Evolutionary conservation across 2,888 invertebrate genomes (phyloP).

Genomic region (Zaprionus bogoriensis): DNA sequence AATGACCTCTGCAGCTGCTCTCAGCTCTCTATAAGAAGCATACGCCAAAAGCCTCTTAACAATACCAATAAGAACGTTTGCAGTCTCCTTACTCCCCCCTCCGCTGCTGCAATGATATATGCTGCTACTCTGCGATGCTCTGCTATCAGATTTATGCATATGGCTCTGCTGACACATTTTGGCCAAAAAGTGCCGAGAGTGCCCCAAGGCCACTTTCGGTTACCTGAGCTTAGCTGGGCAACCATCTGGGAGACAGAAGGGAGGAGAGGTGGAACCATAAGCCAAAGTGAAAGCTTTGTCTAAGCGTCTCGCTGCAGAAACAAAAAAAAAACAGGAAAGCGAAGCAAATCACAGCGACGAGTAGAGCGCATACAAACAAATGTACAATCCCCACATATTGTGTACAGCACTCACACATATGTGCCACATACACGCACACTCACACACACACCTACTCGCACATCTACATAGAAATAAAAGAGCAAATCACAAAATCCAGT

Average conservation of each 20-base stretch:
- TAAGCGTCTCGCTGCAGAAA: conserved; percentile 35
- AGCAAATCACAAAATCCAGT: conserved; percentile 73
- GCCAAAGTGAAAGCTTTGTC: conserved; percentile 54
- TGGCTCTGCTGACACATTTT: conserved; percentile 25
- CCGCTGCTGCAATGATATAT: neutral
- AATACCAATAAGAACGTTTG: no score
- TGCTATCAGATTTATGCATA: conserved; percentile 20
- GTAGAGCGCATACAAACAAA: neutral
- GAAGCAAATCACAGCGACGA: conserved; percentile 14
- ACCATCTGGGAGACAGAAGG: no score
- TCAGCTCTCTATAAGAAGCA: no score
- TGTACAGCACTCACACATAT: conserved; percentile 3
- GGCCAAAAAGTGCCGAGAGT: conserved; percentile 13
- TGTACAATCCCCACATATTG: conserved; percentile 1
- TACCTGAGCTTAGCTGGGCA: conserved; percentile 35
- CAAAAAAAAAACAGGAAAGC: neutral
- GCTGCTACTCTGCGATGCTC: neutral
- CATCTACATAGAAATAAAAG: no score
- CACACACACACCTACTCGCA: conserved; percentile 26
- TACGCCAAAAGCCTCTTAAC: no score
- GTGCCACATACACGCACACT: conserved; percentile 9
- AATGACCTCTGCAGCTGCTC: no score
- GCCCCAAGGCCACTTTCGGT: conserved; percentile 26
- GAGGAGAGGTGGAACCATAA: no score
- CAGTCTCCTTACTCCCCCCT: neutral